These are phyloP conservation scores for Tenebrio molitor DNA, from an alignment of 1,140 invertebrate species.

Conservation along the genomic window DNA sequence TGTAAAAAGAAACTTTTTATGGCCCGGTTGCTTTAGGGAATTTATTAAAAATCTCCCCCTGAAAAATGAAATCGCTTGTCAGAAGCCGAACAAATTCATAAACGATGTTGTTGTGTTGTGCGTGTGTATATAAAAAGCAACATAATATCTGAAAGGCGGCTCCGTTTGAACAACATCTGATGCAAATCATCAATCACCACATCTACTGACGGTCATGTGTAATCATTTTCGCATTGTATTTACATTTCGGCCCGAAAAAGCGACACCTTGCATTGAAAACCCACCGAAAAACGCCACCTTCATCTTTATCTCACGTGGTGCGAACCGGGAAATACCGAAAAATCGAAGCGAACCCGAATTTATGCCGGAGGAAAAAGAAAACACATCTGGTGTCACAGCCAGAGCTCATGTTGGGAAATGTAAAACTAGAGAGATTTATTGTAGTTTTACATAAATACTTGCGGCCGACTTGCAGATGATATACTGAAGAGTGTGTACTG, in stretches of 20 bases:
- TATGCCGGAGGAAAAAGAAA: slow-evolving; percentile 2
- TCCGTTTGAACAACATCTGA: slow-evolving; percentile 41
- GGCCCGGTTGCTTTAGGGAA: slow-evolving; percentile 21
- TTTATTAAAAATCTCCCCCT: slow-evolving; percentile 32
- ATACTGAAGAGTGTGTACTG: slow-evolving; percentile 2
- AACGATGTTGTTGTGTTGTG: slow-evolving; percentile 10
- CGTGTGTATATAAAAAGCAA: slow-evolving; percentile 39
- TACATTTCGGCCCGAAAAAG: slow-evolving; percentile 17
- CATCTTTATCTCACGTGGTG: slow-evolving; percentile 3
- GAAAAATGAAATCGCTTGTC: slow-evolving; percentile 37
- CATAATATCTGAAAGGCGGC: slow-evolving; percentile 29
- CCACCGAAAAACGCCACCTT: slow-evolving; percentile 5
- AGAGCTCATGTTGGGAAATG: background rate
- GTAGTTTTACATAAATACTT: slow-evolving; percentile 1
- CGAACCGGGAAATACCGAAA: background rate
- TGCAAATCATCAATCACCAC: slow-evolving; percentile 45
- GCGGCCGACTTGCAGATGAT: background rate
- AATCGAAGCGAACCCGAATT: slow-evolving; percentile 16
- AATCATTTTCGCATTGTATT: slow-evolving; percentile 46
- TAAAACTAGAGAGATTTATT: slow-evolving; percentile 25
- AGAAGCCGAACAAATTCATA: slow-evolving; percentile 32
- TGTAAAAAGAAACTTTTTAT: slow-evolving; percentile 20
- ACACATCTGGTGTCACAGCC: slow-evolving; percentile 12
- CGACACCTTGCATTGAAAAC: slow-evolving; percentile 25
- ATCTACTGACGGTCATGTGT: slow-evolving; percentile 23